phyloP scores from a whole-genome alignment of 2,888 invertebrate genomes.

The Metopia argyrocephala region DNA sequence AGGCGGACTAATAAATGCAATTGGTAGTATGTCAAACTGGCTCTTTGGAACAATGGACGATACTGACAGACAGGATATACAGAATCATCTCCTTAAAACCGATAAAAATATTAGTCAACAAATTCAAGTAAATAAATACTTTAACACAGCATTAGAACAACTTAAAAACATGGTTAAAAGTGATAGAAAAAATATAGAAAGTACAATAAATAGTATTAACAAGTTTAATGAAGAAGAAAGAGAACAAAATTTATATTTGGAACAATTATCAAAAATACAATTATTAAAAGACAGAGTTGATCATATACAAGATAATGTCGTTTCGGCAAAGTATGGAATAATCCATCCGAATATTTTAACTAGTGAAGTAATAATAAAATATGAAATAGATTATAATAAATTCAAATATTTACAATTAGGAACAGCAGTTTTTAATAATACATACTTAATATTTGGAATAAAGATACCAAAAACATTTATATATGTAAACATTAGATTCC shows the following conservation, averaged over 20 bases:
- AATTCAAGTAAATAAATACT: slow-evolving; percentile 5
- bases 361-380: slow-evolving; percentile 21
- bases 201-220: slow-evolving; percentile 29
- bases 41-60: slow-evolving; percentile 52
- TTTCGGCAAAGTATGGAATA: slow-evolving; percentile 48
- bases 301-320: slow-evolving; percentile 34
- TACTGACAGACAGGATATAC: slow-evolving; percentile 36
- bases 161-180: slow-evolving; percentile 10
- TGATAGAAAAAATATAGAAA: slow-evolving; percentile 28
- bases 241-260: slow-evolving; percentile 22
- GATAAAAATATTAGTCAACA: slow-evolving; percentile 17
- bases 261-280: slow-evolving; percentile 46
- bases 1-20: slow-evolving; percentile 48
- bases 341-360: slow-evolving; percentile 42
- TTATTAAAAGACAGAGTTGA: slow-evolving; percentile 41
- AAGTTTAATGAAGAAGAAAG: slow-evolving; percentile 44
- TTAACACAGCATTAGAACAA: neutral
- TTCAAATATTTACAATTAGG: slow-evolving; percentile 45
- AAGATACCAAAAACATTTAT: slow-evolving; percentile 40
- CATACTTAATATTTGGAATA: slow-evolving; percentile 15
- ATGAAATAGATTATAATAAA: slow-evolving; percentile 41
- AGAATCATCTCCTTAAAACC: neutral
- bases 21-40: slow-evolving; percentile 49
- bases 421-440: slow-evolving; percentile 35
- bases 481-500: slow-evolving; percentile 4